A percentile compares a stretch with the other conserved stretches of the same genome.
Evolutionary conservation across 2,888 invertebrate genomes (phyloP).

Genomic region (Apamea epomidion): DNA sequence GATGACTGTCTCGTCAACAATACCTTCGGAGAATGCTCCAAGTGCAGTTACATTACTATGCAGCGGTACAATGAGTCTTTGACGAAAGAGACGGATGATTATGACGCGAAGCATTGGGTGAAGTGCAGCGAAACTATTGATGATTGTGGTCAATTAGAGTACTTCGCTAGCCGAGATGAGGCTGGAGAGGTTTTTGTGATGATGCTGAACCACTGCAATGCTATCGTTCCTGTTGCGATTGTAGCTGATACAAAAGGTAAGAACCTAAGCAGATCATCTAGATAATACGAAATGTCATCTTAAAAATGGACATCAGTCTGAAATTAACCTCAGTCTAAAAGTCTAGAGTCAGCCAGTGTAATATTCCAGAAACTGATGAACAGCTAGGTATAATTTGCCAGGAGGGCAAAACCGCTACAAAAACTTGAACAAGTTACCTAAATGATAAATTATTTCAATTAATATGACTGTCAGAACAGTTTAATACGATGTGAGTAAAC

Average conservation of each 20-base stretch:
- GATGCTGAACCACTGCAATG: conserved; percentile 75
- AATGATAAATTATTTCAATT: conserved; percentile 36
- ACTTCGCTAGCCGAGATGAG: conserved; percentile 74
- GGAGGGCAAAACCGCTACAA: neutral
- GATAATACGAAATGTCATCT: neutral
- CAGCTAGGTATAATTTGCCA: neutral
- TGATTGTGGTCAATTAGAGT: conserved; percentile 71
- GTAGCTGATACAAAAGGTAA: conserved; percentile 72
- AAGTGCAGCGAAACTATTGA: conserved; percentile 73
- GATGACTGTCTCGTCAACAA: conserved; percentile 75
- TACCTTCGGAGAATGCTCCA: conserved; percentile 63
- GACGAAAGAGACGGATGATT: conserved; percentile 65
- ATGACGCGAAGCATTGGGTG: conserved; percentile 77
- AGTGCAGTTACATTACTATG: conserved; percentile 58
- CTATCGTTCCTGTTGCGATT: conserved; percentile 35
- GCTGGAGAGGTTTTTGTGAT: conserved; percentile 72
- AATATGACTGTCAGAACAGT: conserved; percentile 11
- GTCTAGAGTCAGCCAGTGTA: neutral
- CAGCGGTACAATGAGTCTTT: conserved; percentile 69
- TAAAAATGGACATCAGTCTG: neutral
- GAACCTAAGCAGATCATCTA: conserved; percentile 25
- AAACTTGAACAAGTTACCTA: conserved; percentile 8
- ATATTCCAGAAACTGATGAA: neutral
- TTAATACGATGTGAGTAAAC: conserved; percentile 19
- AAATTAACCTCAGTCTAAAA: neutral